Base-by-base conservation (phyloP, 2,888 invertebrate species). In the Protophormia terraenovae region DNA sequence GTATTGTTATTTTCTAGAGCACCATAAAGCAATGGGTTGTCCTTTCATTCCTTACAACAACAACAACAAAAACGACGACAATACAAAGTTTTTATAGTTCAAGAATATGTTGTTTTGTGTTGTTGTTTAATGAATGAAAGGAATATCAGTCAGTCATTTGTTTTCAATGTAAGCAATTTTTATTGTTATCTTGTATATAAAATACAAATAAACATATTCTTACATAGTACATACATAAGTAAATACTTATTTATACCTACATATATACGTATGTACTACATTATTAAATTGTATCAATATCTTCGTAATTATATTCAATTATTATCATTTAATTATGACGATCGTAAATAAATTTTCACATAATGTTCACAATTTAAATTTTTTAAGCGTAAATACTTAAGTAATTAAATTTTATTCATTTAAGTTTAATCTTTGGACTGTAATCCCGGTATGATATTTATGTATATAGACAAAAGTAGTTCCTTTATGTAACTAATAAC, bases 11-110 rank as follows among this genome's bases (percentile, higher is more conserved):
- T 45, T 67, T 60, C 53, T 58, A 50, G 73, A 69, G 67, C 58
- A 66, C 87, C 90, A 87, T 90, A 90, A 90, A 90, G 89, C 90
- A 89, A 90, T 88, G 78, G 78, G 78, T 71, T 79, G 71, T 79
- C 78, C 78, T 79, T 71, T 29, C 60, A 24, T 60, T 60, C 45
- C 41, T 79, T 79, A 62, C 47, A 27, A 53, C 69, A 71, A 62
- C 62, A 47, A 71, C 60, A 62, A 60, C n/a, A n/a, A n/a, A n/a
- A n/a, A n/a, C n/a, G n/a, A n/a, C n/a, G n/a, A n/a, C n/a, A n/a
- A 55, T 27, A 41, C 10, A n/a, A 55, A 16, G 41, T 53, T 66
- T 55, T 38, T 73, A 50, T 32, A 22, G 29, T 69, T 32, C 24
- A 47, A 14, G 22, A 45, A 16, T 58, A 66, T 66, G 64, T 75